phyloP scores from a whole-genome alignment of 1,140 invertebrate genomes.

The Microvelia longipes region DNA sequence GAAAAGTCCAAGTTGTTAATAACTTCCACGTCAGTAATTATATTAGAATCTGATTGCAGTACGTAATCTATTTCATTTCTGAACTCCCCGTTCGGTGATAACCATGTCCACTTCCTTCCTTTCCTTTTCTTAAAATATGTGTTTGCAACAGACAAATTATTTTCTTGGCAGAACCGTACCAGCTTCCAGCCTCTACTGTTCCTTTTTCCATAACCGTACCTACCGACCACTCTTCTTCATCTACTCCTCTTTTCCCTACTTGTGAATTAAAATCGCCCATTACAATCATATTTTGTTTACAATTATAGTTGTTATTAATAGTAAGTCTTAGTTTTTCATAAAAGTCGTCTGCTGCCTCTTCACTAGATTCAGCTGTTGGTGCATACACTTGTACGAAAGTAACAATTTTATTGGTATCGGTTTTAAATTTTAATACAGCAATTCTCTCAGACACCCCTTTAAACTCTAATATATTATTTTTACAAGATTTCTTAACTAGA shows the following conservation, averaged over 20 bases:
- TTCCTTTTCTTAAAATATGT: not conserved
- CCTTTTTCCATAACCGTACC: not conserved
- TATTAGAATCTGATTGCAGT: not conserved
- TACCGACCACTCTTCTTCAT: not conserved
- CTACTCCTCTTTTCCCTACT: not conserved
- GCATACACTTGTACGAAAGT: not conserved
- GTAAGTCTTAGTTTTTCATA: not conserved
- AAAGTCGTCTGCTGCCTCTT: not conserved
- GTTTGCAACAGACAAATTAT: not conserved
- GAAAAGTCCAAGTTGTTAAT: not conserved
- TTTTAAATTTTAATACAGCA: not conserved
- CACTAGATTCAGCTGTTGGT: not conserved
- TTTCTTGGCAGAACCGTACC: not conserved
- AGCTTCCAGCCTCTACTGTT: not conserved
- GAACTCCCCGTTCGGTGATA: not conserved
- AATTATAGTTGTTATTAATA: not conserved
- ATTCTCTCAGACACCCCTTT: not conserved
- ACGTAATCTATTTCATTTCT: not conserved
- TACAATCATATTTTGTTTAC: not conserved
- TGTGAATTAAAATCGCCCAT: not conserved
- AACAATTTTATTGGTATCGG: not conserved
- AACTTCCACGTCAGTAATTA: not conserved
- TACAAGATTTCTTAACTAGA: not conserved
- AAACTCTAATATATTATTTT: not conserved
- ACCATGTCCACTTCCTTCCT: not conserved